Evolutionary conservation across 2,113 vertebrate species (phyloP).

Genomic region (Campylomormyrus numenius): DNA sequence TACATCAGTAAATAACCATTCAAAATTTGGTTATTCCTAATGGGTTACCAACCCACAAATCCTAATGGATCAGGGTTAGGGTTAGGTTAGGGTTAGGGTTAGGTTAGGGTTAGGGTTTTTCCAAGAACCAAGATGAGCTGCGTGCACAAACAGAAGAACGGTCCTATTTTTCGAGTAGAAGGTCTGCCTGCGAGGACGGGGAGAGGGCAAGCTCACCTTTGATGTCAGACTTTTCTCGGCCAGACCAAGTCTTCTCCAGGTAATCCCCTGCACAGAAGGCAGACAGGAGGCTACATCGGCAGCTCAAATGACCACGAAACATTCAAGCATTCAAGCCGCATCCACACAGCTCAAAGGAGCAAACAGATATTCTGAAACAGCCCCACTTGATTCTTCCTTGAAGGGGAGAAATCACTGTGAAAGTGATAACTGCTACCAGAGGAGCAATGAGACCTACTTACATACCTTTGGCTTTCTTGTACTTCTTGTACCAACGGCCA

Average conservation of each 20-base stretch:
- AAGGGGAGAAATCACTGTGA: not conserved
- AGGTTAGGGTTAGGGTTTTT: not conserved
- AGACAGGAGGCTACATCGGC: not conserved
- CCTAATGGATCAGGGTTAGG: not conserved
- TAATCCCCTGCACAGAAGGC: conserved; percentile 41
- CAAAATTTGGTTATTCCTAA: not conserved
- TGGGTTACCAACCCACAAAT: not conserved
- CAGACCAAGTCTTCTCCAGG: conserved; percentile 46
- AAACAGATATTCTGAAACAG: not conserved
- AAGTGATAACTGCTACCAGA: not conserved
- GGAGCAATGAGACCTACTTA: not conserved
- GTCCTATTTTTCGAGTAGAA: not conserved
- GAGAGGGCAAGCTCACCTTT: conserved; percentile 42
- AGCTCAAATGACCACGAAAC: not conserved
- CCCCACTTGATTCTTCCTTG: not conserved
- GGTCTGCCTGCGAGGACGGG: not conserved
- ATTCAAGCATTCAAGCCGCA: not conserved
- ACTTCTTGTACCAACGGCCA: conserved; percentile 91
- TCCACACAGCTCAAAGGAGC: not conserved
- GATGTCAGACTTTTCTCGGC: conserved; percentile 42
- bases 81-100: not conserved
- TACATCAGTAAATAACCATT: not conserved
- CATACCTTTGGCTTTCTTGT: conserved; percentile 88
- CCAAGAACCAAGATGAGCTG: not conserved
- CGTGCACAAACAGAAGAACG: not conserved